Conservation (phyloP, 2,797 vertebrate species). For the Molossus molossus region DNA sequence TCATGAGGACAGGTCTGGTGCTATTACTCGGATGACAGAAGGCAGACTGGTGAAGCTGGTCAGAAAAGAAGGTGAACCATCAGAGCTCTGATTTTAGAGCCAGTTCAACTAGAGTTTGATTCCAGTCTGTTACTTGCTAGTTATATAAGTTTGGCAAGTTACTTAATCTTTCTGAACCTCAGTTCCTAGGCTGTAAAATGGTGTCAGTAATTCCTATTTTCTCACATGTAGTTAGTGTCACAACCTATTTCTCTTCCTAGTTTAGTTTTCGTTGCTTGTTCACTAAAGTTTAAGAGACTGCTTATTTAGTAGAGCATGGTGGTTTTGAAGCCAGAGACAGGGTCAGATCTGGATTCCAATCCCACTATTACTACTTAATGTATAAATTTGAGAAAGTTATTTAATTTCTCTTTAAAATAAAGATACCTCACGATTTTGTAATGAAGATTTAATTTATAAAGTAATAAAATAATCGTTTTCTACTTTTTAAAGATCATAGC, state of each 20-base stretch:
- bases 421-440: constrained; percentile 16
- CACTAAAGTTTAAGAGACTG: neutral
- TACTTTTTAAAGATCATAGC: constrained; percentile 62
- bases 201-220: neutral
- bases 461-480: neutral
- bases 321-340: neutral
- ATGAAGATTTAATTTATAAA: constrained; percentile 16
- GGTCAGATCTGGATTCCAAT: constrained; percentile 42
- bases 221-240: neutral
- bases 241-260: neutral
- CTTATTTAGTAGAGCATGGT: neutral
- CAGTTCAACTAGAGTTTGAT: neutral
- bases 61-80: neutral
- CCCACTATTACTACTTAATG: neutral
- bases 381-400: constrained; percentile 45
- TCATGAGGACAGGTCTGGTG: neutral
- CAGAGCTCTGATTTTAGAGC: neutral
- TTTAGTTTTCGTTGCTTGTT: neutral
- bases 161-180: neutral
- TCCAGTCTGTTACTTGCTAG: neutral
- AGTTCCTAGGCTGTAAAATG: neutral
- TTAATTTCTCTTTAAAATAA: constrained; percentile 55
- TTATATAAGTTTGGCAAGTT: neutral
- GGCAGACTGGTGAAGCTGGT: neutral
- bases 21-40: neutral